phyloP scores from a whole-genome alignment of 2,888 invertebrate genomes.

The Ashinkailepas kermadecensis region DNA sequence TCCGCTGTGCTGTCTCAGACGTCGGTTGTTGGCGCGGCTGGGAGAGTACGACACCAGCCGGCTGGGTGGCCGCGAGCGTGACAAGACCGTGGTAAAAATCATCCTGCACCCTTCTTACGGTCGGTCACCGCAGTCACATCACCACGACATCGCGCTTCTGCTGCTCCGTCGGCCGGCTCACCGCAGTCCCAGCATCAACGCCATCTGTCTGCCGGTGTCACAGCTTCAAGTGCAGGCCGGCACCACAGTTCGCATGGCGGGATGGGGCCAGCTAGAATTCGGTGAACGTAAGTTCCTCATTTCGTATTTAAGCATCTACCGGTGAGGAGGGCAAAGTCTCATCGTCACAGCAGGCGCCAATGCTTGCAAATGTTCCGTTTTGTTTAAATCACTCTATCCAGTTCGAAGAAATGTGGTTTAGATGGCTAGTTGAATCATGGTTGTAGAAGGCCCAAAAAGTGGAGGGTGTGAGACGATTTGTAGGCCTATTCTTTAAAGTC shows the following conservation, averaged over 20 bases:
- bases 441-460: too few relatives aligned
- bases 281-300: not conserved
- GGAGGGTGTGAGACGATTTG: too few relatives aligned
- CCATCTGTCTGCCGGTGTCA: not conserved
- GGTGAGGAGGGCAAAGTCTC: too few relatives aligned
- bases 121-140: not conserved
- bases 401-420: too few relatives aligned
- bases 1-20: not conserved
- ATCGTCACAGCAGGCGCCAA: too few relatives aligned
- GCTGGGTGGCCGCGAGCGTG: not conserved
- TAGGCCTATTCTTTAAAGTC: too few relatives aligned
- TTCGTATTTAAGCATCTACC: too few relatives aligned
- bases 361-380: too few relatives aligned
- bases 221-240: too few relatives aligned
- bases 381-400: too few relatives aligned
- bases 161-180: not conserved
- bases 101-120: not conserved
- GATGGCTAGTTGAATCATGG: too few relatives aligned
- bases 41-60: not conserved
- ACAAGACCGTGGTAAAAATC: not conserved
- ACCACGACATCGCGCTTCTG: conserved; percentile 1
- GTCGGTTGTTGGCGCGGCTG: not conserved
- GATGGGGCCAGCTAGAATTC: not conserved
- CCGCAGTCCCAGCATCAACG: not conserved
- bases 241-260: not conserved